phyloP scores from a whole-genome alignment of 1,140 invertebrate species.

The Alviniconcha marisindica region DNA sequence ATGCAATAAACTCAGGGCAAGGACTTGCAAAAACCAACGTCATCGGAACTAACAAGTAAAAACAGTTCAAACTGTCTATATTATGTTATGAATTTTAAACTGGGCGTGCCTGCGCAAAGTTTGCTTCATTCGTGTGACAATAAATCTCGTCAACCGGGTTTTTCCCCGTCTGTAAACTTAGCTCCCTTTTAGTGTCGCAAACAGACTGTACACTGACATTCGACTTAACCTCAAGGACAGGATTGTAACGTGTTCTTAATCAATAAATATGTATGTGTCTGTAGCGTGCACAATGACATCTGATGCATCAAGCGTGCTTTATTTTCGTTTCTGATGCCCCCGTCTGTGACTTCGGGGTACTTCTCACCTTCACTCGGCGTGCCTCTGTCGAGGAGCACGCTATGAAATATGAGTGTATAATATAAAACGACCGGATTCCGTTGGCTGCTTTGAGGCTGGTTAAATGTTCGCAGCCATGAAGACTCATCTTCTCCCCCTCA shows the following conservation, averaged over 20 bases:
- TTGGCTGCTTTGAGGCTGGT: conserved; percentile 86
- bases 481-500: conserved; percentile 62
- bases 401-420: conserved; percentile 87
- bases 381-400: conserved; percentile 83
- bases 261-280: no score
- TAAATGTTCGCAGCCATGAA: conserved; percentile 84
- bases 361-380: conserved; percentile 83
- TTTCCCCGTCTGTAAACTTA: background rate
- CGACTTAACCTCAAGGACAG: no score
- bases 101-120: conserved; percentile 3
- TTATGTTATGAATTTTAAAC: background rate
- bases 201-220: no score
- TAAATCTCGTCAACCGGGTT: background rate
- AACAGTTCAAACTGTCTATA: no score
- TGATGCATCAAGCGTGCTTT: background rate
- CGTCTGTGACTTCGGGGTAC: background rate
- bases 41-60: no score
- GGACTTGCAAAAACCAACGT: no score
- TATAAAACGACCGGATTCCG: conserved; percentile 85
- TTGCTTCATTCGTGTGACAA: background rate
- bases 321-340: background rate
- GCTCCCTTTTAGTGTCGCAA: background rate
- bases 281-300: no score
- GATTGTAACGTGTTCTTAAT: no score
- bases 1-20: no score